Evolutionary conservation across 30 jellyfish, hydroid and myxozoan genomes (phyloP).

Genomic region (Aurelia sp.): DNA sequence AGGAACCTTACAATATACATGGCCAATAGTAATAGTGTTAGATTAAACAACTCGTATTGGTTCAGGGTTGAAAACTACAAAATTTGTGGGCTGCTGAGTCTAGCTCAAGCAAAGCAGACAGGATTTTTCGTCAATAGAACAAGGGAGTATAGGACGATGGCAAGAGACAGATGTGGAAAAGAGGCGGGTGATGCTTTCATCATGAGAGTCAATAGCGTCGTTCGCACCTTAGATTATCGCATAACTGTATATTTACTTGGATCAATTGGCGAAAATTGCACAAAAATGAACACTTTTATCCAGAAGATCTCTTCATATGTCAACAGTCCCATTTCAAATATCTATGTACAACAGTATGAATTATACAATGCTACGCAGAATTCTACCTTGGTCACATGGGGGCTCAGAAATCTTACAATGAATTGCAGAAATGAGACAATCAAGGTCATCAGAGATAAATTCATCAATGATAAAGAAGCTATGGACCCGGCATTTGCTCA

Average conservation of each 20-base stretch:
- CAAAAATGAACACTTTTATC: constrained; percentile 48
- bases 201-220: constrained; percentile 5
- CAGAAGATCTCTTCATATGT: constrained; percentile 59
- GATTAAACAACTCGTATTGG: constrained; percentile 52
- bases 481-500: constrained; percentile 39
- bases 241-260: constrained; percentile 29
- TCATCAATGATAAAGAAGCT: constrained; percentile 6
- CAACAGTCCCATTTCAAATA: constrained; percentile 27
- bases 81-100: constrained; percentile 73
- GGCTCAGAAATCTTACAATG: constrained; percentile 57
- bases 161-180: constrained; percentile 85
- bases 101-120: not conserved
- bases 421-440: constrained; percentile 77
- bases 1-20: constrained; percentile 64
- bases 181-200: constrained; percentile 53
- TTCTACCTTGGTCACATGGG: constrained; percentile 76
- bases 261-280: constrained; percentile 62
- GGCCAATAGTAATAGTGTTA: constrained; percentile 4
- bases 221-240: constrained; percentile 22
- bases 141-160: constrained; percentile 62
- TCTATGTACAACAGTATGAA: constrained; percentile 40
- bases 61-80: constrained; percentile 44
- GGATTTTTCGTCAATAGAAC: not conserved
- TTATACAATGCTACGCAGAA: constrained; percentile 20
- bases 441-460: constrained; percentile 32